These are phyloP conservation scores for Drosophila miranda DNA, from an alignment of 1,140 invertebrate species.

Conservation along the genomic window DNA sequence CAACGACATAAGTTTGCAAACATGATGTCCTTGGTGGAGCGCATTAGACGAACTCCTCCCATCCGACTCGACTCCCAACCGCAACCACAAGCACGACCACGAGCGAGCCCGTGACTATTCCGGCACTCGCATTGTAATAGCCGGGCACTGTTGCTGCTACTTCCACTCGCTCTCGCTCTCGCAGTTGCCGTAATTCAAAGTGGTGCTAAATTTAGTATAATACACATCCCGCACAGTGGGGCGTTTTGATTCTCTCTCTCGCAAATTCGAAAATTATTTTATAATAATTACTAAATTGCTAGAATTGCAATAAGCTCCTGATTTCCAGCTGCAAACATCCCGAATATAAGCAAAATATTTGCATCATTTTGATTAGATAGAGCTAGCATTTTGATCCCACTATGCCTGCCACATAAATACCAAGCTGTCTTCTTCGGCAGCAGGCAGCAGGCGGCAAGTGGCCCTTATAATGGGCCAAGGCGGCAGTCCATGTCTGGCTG, in stretches of 20 bases:
- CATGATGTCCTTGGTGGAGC: conserved; percentile 56
- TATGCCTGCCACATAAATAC: conserved; percentile 23
- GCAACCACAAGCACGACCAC: neutral
- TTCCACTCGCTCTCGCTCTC: conserved; percentile 24
- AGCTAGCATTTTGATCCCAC: neutral
- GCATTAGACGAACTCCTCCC: conserved; percentile 26
- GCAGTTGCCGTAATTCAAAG: conserved; percentile 71
- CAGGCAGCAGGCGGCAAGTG: conserved; percentile 52
- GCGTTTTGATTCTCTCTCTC: neutral
- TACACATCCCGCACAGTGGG: conserved; percentile 62
- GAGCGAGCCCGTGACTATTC: conserved; percentile 18
- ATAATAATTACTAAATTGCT: too few species aligned
- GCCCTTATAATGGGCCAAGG: conserved; percentile 72
- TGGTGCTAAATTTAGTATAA: conserved; percentile 81
- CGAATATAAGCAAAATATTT: too few species aligned
- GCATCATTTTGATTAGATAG: too few species aligned
- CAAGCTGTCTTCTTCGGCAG: conserved; percentile 36
- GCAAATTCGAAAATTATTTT: neutral
- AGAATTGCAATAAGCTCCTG: too few species aligned
- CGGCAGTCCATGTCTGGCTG: conserved; percentile 72
- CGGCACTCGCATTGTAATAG: conserved; percentile 51
- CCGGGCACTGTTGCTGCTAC: too few species aligned
- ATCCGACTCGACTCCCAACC: too few species aligned
- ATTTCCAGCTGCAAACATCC: too few species aligned
- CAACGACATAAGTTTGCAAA: conserved; percentile 78